Percentiles rank a stretch among this genome's conserved stretches.
These are phyloP conservation scores for Callopanchax toddi DNA, from an alignment of 2,113 vertebrate species.

Conservation along the genomic window DNA sequence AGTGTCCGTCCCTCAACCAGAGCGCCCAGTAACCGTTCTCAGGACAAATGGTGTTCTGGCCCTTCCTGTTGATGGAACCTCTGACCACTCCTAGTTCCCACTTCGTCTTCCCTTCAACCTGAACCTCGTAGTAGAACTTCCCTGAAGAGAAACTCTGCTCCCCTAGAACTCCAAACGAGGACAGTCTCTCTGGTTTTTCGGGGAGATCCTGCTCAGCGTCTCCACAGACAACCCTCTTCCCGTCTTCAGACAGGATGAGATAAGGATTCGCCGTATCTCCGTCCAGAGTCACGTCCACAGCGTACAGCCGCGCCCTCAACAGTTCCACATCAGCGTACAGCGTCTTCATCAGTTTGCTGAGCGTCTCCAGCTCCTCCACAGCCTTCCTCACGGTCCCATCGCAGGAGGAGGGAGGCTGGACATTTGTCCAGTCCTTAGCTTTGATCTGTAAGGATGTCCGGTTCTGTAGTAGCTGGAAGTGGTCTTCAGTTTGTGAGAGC, in stretches of 20 bases:
- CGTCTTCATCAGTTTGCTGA: conserved; percentile 6
- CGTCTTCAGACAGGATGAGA: background rate
- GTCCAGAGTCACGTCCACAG: conserved; percentile 17
- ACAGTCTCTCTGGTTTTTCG: background rate
- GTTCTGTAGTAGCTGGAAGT: conserved; percentile 17
- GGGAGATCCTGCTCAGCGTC: background rate
- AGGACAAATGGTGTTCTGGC: background rate
- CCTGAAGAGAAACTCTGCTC: background rate
- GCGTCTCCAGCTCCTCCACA: conserved; percentile 4
- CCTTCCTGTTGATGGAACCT: conserved; percentile 4
- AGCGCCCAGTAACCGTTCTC: conserved; percentile 11
- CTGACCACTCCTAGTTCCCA: conserved; percentile 12
- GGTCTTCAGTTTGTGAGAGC: conserved; percentile 3
- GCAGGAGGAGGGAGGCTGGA: background rate
- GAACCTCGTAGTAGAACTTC: conserved; percentile 6
- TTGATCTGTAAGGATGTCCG: background rate
- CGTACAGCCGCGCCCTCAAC: background rate
- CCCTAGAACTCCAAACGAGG: conserved; percentile 9
- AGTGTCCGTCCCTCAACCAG: background rate
- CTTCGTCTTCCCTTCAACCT: conserved; percentile 1
- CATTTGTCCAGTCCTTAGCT: conserved; percentile 2
- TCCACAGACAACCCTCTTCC: background rate
- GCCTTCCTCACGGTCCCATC: background rate
- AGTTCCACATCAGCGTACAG: background rate
- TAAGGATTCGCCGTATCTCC: background rate